Evolutionary conservation across 2,797 vertebrate genomes (phyloP), one percentile per base, ranked within the genome.

Genomic region (Helicolenus hilgendorfi): DNA sequence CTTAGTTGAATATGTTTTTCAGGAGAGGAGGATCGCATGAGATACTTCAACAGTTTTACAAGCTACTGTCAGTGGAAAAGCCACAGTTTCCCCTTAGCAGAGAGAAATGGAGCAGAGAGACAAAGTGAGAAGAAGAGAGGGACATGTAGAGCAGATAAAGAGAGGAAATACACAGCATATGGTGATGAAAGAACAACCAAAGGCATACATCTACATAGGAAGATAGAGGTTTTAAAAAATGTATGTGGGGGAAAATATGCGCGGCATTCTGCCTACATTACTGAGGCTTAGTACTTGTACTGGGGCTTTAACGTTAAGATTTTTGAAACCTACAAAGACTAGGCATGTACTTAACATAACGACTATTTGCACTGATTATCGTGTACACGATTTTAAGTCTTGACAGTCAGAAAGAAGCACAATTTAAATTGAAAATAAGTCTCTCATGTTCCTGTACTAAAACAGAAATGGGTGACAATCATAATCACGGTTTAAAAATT

Each of bases 31-130:
- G 33, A 82, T 73, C 1, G 62, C 78, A 53, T 65, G 36, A 85
- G 72, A 92, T 56, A 85, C 88, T 86, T 86, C 18, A 86, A 80
- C 74, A 62, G 62, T 79, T 91, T 87, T 81, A 81, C 36, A 18
- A 79, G 49, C 38, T 83, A 67, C 55, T 70, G 53, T 73, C 35
- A 38, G 38, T 60, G 31, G 64, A 79, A 76, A 79, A 79, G 74
- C 64, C 77, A n/a, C 36, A 83, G 49, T 79, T 84, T 76, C 36
- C 36, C 53, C 20, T 56, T 49, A 70, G 73, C 31, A 56, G 69
- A 72, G 69, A 87, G 64, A 62, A 67, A 65, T 71, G 65, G 53
- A 71, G n/a, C 64, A 53, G 20, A 83, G 60, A 75, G 77, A 62
- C 36, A n/a, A 22, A 18, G 41, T 72, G 62, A 73, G 53, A 68